phyloP scores from a whole-genome alignment of 2,113 vertebrate genomes.

The Octodon degus region DNA sequence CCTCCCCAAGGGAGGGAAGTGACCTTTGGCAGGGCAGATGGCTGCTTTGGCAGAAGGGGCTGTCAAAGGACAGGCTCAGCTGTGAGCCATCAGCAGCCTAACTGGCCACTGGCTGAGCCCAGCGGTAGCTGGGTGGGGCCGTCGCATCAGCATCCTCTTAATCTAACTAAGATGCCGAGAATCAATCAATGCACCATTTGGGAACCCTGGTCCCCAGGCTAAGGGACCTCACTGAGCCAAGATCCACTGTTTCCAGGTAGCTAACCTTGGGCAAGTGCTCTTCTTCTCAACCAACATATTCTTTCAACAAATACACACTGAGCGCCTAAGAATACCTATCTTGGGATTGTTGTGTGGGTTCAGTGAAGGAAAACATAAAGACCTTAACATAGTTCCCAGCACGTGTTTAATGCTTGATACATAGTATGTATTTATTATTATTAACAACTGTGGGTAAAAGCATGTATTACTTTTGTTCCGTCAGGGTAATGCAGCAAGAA shows the following conservation, averaged over 20 bases:
- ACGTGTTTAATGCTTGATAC: neutral
- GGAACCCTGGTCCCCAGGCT: neutral
- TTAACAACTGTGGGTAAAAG: conserved; percentile 40
- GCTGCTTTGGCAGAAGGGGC: conserved; percentile 35
- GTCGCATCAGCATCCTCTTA: neutral
- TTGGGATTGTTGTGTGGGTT: neutral
- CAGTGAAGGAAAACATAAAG: neutral
- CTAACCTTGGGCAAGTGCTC: neutral
- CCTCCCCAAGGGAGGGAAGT: neutral
- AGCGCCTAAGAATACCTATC: neutral
- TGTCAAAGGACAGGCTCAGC: conserved; percentile 12
- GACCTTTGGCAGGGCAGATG: neutral
- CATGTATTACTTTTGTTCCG: conserved; percentile 39
- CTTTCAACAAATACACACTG: conserved; percentile 1
- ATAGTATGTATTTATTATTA: conserved; percentile 26
- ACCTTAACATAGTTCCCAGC: neutral
- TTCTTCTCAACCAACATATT: neutral
- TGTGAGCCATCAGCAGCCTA: conserved; percentile 59
- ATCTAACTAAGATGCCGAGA: conserved; percentile 5
- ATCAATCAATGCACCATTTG: neutral
- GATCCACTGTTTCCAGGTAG: neutral
- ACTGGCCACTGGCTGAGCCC: neutral
- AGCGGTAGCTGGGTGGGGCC: conserved; percentile 8
- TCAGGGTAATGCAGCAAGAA: conserved; percentile 49
- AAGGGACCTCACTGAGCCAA: neutral